Evolutionary conservation across 2,888 invertebrate genomes (phyloP).

Genomic region (Lysandra coridon): DNA sequence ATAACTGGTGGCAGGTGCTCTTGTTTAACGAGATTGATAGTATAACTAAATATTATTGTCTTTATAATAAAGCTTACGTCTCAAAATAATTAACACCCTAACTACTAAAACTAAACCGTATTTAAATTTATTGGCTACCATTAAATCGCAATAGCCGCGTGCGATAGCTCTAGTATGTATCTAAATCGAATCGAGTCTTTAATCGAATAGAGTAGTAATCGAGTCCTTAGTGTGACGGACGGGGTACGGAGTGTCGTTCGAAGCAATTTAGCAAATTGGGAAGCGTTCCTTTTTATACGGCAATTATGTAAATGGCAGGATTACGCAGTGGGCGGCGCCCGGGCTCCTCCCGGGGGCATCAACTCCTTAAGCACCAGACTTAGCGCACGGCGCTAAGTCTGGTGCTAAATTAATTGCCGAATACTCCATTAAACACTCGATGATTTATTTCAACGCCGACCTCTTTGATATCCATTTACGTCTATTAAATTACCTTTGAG

Average conservation of each 20-base stretch:
- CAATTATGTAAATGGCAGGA: constrained; percentile 81
- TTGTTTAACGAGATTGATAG: too few species aligned
- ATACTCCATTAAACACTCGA: constrained; percentile 57
- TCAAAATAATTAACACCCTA: neutral
- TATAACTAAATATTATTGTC: too few species aligned
- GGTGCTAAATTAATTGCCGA: constrained; percentile 74
- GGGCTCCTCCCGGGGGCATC: constrained; percentile 65
- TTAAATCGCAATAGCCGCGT: neutral
- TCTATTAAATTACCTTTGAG: constrained; percentile 47
- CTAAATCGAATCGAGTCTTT: constrained; percentile 15
- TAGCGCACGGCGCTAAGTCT: too few species aligned
- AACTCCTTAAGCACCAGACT: constrained; percentile 67
- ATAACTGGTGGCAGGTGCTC: too few species aligned
- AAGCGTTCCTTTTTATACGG: constrained; percentile 79
- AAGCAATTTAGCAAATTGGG: constrained; percentile 80
- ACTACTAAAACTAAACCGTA: neutral
- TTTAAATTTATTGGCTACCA: neutral
- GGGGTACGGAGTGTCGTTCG: constrained; percentile 66
- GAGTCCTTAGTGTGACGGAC: constrained; percentile 47
- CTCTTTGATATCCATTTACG: constrained; percentile 45
- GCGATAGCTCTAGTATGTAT: neutral
- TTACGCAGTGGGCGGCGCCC: constrained; percentile 76
- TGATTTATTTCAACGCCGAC: constrained; percentile 73
- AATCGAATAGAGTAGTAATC: constrained; percentile 38
- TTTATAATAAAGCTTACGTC: neutral